Conservation (phyloP, 2,113 vertebrate genomes). For the Shinisaurus crocodilurus region DNA sequence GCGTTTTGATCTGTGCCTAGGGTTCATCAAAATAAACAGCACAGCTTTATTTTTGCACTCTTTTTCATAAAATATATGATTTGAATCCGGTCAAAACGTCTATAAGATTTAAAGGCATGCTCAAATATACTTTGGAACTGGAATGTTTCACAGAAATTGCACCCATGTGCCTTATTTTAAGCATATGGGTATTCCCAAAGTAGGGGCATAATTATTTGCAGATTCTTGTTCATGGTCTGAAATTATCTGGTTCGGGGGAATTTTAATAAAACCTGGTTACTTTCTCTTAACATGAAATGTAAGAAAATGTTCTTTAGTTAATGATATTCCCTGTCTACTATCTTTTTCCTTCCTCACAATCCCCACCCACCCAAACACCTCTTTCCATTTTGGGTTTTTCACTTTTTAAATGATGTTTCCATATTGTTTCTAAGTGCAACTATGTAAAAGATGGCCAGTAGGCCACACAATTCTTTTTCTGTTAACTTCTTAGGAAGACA, state of each 20-base stretch:
- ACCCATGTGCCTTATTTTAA: not conserved
- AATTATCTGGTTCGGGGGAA: not conserved
- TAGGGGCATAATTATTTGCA: not conserved
- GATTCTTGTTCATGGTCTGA: not conserved
- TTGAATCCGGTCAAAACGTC: not conserved
- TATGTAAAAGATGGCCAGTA: not conserved
- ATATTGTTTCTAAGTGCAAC: not conserved
- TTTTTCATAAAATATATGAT: not conserved
- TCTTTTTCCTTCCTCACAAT: not conserved
- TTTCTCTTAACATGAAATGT: not conserved
- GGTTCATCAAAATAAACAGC: not conserved
- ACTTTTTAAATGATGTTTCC: not conserved
- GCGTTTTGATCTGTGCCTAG: not conserved
- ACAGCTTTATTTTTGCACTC: not conserved
- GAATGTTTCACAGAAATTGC: not conserved
- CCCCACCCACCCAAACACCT: not conserved
- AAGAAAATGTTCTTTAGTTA: not conserved
- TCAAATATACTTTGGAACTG: not conserved
- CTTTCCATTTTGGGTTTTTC: not conserved
- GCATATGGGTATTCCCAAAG: not conserved
- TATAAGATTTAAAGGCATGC: not conserved
- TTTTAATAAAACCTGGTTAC: not conserved
- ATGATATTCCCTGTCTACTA: not conserved
- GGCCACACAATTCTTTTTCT: not conserved
- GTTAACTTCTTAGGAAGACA: not conserved